Conservation (phyloP, 2,113 vertebrate genomes). For the Gyps fulvus region DNA sequence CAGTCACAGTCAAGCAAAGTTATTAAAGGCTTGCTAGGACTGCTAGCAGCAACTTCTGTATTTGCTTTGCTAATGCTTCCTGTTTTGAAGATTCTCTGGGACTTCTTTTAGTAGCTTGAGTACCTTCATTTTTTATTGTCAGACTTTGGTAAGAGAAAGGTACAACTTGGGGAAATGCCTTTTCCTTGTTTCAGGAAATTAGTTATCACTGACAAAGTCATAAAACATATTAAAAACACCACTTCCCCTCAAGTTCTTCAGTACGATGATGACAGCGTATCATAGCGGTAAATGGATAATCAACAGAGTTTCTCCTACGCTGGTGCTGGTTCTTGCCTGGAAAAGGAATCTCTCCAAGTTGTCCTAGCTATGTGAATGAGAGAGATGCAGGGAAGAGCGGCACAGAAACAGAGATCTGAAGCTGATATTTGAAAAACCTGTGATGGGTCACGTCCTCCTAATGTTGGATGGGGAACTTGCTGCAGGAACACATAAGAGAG, state of each 20-base stretch:
- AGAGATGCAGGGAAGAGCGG: not conserved
- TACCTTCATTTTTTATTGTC: not conserved
- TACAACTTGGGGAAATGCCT: not conserved
- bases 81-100: not conserved
- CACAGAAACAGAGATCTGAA: not conserved
- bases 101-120: not conserved
- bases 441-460: not conserved
- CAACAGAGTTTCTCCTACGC: rapidly evolving
- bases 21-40: not conserved
- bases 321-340: not conserved
- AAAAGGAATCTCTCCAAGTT: not conserved
- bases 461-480: not conserved
- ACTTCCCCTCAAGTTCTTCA: not conserved
- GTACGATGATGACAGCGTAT: not conserved
- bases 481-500: not conserved
- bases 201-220: not conserved
- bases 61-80: not conserved
- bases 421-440: not conserved
- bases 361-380: not conserved
- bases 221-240: not conserved
- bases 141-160: not conserved
- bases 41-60: not conserved
- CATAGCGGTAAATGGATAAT: not conserved
- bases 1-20: not conserved
- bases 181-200: not conserved